Percentiles rank a stretch among this genome's conserved stretches.
These are phyloP conservation scores for Echinops telfairi DNA, from an alignment of 2,113 vertebrate species.

Conservation along the genomic window DNA sequence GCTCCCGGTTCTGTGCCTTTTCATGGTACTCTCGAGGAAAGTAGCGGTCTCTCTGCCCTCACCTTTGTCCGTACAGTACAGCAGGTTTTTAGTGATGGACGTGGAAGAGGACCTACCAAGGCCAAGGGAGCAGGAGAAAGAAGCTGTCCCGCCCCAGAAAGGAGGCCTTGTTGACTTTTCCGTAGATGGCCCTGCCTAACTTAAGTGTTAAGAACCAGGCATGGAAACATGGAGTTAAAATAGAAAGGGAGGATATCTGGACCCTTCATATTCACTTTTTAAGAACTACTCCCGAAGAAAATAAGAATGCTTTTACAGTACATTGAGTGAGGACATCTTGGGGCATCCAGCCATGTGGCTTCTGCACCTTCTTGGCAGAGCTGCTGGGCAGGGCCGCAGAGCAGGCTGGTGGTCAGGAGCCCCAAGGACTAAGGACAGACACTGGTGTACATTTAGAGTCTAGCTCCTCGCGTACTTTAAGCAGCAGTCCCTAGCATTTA, in stretches of 20 bases:
- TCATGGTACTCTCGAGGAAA: conserved; percentile 7
- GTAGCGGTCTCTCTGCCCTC: background rate
- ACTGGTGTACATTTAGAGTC: background rate
- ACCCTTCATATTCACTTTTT: background rate
- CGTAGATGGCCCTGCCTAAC: background rate
- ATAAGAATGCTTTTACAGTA: background rate
- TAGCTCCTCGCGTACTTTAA: background rate
- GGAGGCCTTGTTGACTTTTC: background rate
- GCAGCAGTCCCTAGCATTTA: background rate
- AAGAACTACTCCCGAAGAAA: background rate
- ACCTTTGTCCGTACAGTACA: background rate
- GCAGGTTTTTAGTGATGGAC: background rate
- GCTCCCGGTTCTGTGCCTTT: background rate
- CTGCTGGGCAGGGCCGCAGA: background rate
- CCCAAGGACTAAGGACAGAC: background rate
- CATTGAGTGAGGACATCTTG: background rate
- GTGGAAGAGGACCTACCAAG: background rate
- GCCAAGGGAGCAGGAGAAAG: background rate
- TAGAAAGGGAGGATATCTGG: background rate
- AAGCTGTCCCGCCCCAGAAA: background rate
- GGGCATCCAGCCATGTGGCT: background rate
- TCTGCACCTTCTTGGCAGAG: background rate
- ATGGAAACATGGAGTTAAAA: background rate
- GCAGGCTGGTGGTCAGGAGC: background rate
- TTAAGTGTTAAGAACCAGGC: background rate